phyloP scores from a whole-genome alignment of 2,888 invertebrate genomes.

The Calameuta pallipes region DNA sequence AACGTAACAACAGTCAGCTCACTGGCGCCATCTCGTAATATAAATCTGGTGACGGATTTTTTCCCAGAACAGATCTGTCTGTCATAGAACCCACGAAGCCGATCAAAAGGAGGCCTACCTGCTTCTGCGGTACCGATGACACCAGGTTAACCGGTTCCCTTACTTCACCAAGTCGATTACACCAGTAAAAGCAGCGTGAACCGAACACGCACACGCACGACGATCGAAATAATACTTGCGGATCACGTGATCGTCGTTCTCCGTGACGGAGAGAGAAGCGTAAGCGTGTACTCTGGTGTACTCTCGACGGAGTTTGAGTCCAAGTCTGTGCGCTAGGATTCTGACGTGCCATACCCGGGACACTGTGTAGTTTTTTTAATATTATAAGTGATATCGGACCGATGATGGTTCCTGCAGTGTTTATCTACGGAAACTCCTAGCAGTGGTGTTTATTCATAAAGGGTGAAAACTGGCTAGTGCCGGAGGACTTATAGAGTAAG shows the following conservation, averaged over 20 bases:
- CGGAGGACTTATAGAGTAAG: slow-evolving; percentile 12
- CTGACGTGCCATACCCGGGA: neutral
- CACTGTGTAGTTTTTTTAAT: neutral
- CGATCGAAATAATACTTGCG: slow-evolving; percentile 17
- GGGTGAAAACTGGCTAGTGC: neutral
- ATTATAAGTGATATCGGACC: neutral
- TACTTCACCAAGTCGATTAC: neutral
- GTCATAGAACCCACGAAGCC: neutral
- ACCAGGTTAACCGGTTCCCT: neutral
- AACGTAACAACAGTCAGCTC: neutral
- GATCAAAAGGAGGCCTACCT: neutral
- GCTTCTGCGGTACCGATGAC: neutral
- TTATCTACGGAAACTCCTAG: neutral
- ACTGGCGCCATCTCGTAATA: neutral
- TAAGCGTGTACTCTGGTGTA: neutral
- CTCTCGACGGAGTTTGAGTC: neutral
- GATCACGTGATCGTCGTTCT: slow-evolving; percentile 9
- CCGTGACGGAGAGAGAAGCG: slow-evolving; percentile 1
- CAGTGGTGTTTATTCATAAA: neutral
- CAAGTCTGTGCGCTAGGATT: neutral
- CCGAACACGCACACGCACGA: slow-evolving; percentile 14
- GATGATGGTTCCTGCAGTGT: slow-evolving; percentile 6
- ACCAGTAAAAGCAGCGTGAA: neutral
- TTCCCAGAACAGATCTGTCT: neutral
- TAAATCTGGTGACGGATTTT: neutral